Evolutionary conservation across 2,113 vertebrate genomes (phyloP).

Genomic region (Sinocyclocheilus anshuiensis): DNA sequence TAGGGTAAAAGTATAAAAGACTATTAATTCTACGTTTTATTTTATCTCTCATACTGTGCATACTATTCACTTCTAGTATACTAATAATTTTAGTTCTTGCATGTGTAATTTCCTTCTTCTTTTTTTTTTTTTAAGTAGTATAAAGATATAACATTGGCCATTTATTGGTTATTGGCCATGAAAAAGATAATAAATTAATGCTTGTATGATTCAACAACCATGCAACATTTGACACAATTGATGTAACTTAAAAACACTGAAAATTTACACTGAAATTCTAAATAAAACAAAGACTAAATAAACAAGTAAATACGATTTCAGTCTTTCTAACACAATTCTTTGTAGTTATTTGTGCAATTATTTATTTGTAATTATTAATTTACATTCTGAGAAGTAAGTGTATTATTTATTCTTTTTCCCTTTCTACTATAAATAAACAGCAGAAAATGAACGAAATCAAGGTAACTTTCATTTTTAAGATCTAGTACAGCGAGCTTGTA

Average conservation of each 20-base stretch:
- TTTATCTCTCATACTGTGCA: not conserved
- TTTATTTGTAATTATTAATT: too few relatives aligned
- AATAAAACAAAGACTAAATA: not conserved
- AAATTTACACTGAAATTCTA: not conserved
- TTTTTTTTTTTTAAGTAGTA: not conserved
- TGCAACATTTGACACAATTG: not conserved
- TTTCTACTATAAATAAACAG: not conserved
- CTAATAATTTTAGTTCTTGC: not conserved
- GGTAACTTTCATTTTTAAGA: not conserved
- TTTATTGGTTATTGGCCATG: not conserved
- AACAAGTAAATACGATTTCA: not conserved
- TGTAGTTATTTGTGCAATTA: not conserved
- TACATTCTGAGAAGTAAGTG: too few relatives aligned
- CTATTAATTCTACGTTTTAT: not conserved
- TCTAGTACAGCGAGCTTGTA: not conserved
- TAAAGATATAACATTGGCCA: not conserved
- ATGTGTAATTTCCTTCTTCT: not conserved
- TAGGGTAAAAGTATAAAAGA: not conserved
- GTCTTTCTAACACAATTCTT: not conserved
- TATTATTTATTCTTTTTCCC: not conserved
- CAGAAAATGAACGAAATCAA: not conserved
- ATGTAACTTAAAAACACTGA: not conserved
- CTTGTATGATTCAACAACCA: not conserved
- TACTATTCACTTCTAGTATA: not conserved
- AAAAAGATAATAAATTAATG: not conserved